Evolutionary conservation across 2,797 vertebrate genomes (phyloP), one percentile per base, ranked within the genome.

Genomic region (Mus minutoides): DNA sequence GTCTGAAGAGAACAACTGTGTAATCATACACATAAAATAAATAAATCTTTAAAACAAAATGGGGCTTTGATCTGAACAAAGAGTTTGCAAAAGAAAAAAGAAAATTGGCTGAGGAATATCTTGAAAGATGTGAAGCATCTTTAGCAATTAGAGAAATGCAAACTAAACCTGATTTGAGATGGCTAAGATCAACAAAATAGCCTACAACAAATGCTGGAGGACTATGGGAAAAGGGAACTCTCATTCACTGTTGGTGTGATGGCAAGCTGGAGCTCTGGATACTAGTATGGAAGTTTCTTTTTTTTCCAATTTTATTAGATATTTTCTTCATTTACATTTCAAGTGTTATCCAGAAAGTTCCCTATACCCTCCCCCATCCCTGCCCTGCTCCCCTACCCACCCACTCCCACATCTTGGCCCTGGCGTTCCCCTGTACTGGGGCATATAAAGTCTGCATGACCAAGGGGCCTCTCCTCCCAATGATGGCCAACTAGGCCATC

Each of bases 181-280:
- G 0, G 2, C 43, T 67, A 85, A 85, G 83, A 67, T 49, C 29
- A 64, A 34, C 31, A 49, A 24, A 34, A 49, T 3, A 67, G 43
- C 19, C 69, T 62, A 7, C 29, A n/a, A 34, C 8, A 34, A n/a
- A 67, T 67, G 62, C 31, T 24, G 11, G 43, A n/a, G 62, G 11
- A 16, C 10, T n/a, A 31, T 4, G 1, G 21, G 6, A 0, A 67
- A 49, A n/a, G 43, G 43, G 19, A n/a, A 16, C 11, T 19, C 29
- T 21, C 17, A 49, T 14, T 4, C 82, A 11, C 82, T 22, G 17
- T 46, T 46, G 58, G 9, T 31, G 4, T 31, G 40, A 46, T 46
- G 19, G 2, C 40, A 49, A 34, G 34, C 60, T 67, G 40, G 40
- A 31, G 34, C 11, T 34, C 60, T 67, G 19, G 5, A 34, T 34